Percentiles rank a stretch among this genome's conserved stretches.
Evolutionary conservation across 2,113 vertebrate species (phyloP).

Genomic region (Ondatra zibethicus): DNA sequence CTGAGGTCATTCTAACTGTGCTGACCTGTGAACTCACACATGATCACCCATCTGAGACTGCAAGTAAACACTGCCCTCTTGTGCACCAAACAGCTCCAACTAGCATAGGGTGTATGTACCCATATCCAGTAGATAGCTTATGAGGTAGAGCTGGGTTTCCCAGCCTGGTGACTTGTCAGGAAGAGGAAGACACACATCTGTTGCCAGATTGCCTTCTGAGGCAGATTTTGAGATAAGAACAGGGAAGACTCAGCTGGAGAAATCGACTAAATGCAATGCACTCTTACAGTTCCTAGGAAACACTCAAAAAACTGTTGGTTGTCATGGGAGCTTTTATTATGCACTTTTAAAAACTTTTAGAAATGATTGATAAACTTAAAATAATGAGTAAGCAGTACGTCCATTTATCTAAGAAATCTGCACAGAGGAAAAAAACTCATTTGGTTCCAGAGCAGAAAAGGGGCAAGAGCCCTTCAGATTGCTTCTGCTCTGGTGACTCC

Average conservation of each 20-base stretch:
- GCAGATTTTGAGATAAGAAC: constrained; percentile 41
- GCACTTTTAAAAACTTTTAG: constrained; percentile 39
- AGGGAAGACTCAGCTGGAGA: neutral
- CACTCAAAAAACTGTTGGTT: neutral
- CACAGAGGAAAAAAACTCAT: neutral
- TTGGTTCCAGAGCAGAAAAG: neutral
- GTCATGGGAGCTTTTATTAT: neutral
- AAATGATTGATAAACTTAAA: constrained; percentile 4
- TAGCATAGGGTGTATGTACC: neutral
- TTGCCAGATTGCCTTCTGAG: neutral
- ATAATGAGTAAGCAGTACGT: neutral
- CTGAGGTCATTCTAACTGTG: constrained; percentile 63
- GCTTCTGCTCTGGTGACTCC: neutral
- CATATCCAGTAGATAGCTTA: neutral
- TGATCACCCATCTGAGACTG: constrained; percentile 26
- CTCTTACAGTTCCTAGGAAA: constrained; percentile 57
- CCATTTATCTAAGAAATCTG: constrained; percentile 22
- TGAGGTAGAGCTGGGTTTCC: neutral
- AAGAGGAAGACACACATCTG: constrained; percentile 46
- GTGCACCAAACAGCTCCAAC: constrained; percentile 75
- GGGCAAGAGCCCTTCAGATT: neutral
- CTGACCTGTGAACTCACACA: constrained; percentile 75
- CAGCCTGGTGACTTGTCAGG: neutral
- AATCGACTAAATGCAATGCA: neutral
- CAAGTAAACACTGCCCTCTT: constrained; percentile 89